Evolutionary conservation across 1,140 invertebrate species (phyloP).

Genomic region (Brachionus plicatilis): DNA sequence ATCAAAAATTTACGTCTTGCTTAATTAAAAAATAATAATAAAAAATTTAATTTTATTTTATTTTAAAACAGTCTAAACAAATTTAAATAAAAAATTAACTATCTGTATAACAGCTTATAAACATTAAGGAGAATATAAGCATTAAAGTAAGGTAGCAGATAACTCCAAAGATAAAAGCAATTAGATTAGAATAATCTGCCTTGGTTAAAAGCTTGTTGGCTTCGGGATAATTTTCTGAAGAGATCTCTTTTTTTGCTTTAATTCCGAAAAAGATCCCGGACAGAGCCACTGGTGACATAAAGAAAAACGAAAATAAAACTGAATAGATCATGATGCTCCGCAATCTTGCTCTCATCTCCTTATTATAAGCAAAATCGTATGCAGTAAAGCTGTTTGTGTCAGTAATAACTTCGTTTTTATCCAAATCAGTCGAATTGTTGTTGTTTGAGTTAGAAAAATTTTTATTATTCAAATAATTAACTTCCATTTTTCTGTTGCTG

Average conservation of each 20-base stretch:
- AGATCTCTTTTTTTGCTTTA: neutral
- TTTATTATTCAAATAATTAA: neutral
- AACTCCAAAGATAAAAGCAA: neutral
- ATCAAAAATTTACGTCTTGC: slow-evolving; percentile 39
- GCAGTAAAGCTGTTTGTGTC: neutral
- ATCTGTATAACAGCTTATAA: neutral
- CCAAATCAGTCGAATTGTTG: neutral
- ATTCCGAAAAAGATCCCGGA: neutral
- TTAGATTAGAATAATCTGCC: slow-evolving; percentile 21
- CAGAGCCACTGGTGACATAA: neutral
- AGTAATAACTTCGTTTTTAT: neutral
- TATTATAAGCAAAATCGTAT: slow-evolving; percentile 1
- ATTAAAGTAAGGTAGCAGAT: neutral
- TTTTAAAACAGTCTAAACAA: neutral
- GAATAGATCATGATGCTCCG: neutral
- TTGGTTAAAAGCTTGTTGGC: neutral
- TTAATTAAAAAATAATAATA: neutral
- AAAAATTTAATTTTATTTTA: neutral
- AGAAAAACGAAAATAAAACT: neutral
- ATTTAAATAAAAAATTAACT: neutral
- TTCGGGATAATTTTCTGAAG: neutral
- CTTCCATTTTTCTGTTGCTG: neutral
- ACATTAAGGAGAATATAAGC: neutral
- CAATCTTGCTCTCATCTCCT: slow-evolving; percentile 10
- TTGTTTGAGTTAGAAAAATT: neutral